Evolutionary conservation across 2,888 invertebrate genomes (phyloP).

Genomic region (Lepidocyrtinus sp.): DNA sequence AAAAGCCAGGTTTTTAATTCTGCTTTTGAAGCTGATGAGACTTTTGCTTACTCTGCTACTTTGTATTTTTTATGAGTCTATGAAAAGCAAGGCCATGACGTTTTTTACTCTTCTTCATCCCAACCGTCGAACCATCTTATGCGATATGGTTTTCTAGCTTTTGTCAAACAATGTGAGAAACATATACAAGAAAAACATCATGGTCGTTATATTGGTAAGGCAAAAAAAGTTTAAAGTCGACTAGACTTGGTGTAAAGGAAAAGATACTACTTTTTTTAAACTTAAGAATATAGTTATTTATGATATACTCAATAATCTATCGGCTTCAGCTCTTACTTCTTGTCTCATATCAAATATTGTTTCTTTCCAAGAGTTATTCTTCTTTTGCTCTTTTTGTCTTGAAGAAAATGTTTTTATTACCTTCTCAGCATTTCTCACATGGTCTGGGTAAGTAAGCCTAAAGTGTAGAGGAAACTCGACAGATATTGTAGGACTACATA

Average conservation of each 20-base stretch:
- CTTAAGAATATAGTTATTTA: not conserved
- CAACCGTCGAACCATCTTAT: no score
- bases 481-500: no score
- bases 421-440: no score
- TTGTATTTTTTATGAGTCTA: conserved; percentile 34
- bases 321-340: not conserved
- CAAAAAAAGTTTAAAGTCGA: not conserved
- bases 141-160: conserved; percentile 33
- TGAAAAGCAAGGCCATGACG: conserved; percentile 34
- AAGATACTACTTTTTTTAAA: not conserved
- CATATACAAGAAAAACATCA: conserved; percentile 9
- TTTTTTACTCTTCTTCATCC: conserved; percentile 14
- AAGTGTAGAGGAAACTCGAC: no score
- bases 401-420: no score
- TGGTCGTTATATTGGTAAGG: not conserved
- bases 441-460: no score
- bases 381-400: conserved; percentile 1
- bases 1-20: conserved; percentile 49
- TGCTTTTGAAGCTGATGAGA: conserved; percentile 33
- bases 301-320: conserved; percentile 1
- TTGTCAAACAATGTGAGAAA: conserved; percentile 23
- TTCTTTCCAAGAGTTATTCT: no score
- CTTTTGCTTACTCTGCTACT: conserved; percentile 53
- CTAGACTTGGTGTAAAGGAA: not conserved
- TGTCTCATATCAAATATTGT: not conserved